Evolutionary conservation across 2,888 invertebrate species (phyloP).

Genomic region (Drosophila kambysellisi): DNA sequence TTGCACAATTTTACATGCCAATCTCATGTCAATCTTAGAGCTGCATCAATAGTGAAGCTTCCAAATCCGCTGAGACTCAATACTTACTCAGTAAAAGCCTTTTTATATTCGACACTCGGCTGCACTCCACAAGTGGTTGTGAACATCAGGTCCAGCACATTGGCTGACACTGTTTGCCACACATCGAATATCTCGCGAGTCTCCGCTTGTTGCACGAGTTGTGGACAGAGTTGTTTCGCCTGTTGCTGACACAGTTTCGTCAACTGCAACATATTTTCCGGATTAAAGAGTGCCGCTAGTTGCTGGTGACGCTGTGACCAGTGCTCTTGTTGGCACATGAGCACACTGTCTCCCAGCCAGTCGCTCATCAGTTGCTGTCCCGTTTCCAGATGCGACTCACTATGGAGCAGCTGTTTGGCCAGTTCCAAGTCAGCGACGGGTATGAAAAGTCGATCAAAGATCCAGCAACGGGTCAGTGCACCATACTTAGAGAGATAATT

Average conservation of each 20-base stretch:
- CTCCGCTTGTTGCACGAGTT: slow-evolving; percentile 19
- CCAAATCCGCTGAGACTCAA: not conserved
- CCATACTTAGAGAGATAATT: slow-evolving; percentile 61
- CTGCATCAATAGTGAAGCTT: not conserved
- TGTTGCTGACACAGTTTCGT: slow-evolving; percentile 36
- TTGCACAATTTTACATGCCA: too few species aligned
- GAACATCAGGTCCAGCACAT: slow-evolving; percentile 49
- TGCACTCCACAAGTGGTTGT: slow-evolving; percentile 46
- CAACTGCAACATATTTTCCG: slow-evolving; percentile 28
- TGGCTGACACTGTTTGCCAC: slow-evolving; percentile 44
- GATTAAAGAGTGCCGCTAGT: slow-evolving; percentile 37
- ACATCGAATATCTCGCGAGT: slow-evolving; percentile 41
- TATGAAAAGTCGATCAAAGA: slow-evolving; percentile 66
- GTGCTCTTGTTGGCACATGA: slow-evolving; percentile 45
- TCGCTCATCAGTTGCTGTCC: slow-evolving; percentile 59
- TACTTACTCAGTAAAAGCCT: slow-evolving; percentile 47
- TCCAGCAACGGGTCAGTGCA: slow-evolving; percentile 59
- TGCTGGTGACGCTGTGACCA: slow-evolving; percentile 53
- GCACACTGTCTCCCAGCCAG: slow-evolving; percentile 48
- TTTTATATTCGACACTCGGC: slow-evolving; percentile 47
- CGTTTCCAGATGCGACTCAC: slow-evolving; percentile 49
- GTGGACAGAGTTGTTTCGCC: slow-evolving; percentile 21
- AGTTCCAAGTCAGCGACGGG: slow-evolving; percentile 64
- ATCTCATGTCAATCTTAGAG: too few species aligned
- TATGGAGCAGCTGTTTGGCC: slow-evolving; percentile 50